phyloP scores from a whole-genome alignment of 92 coral and sea anemone species.

The Muricea muricata region DNA sequence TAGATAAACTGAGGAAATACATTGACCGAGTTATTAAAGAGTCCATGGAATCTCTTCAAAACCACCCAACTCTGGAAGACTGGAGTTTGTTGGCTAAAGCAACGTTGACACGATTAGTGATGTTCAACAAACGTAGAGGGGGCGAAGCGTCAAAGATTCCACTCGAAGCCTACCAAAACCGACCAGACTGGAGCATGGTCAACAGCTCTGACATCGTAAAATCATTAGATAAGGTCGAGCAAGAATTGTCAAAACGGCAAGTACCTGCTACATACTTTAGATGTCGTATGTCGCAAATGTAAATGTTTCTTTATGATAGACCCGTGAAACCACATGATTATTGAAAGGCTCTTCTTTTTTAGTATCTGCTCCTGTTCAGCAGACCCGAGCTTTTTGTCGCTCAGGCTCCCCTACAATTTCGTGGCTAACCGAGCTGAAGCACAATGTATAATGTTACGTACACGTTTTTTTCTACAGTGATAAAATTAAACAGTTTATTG shows the following conservation, averaged over 20 bases:
- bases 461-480: too few species aligned
- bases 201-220: slow-evolving; percentile 15
- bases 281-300: too few species aligned
- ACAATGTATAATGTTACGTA: too few species aligned
- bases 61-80: neutral
- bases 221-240: neutral
- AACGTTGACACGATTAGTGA: neutral
- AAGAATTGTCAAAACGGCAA: slow-evolving; percentile 5
- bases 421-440: too few species aligned
- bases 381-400: too few species aligned
- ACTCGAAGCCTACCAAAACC: neutral
- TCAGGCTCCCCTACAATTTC: too few species aligned
- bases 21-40: neutral
- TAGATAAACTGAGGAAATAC: neutral
- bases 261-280: neutral
- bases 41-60: neutral
- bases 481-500: too few species aligned
- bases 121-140: slow-evolving; percentile 45
- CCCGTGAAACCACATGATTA: too few species aligned
- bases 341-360: too few species aligned
- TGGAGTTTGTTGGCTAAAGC: neutral
- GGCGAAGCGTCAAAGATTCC: slow-evolving; percentile 40
- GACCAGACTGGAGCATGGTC: slow-evolving; percentile 26
- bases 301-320: too few species aligned
- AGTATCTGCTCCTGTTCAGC: too few species aligned